A percentile compares a stretch with the other conserved stretches of the same genome.
Evolutionary conservation across 2,113 vertebrate genomes (phyloP).

Genomic region (Manacus vitellinus): DNA sequence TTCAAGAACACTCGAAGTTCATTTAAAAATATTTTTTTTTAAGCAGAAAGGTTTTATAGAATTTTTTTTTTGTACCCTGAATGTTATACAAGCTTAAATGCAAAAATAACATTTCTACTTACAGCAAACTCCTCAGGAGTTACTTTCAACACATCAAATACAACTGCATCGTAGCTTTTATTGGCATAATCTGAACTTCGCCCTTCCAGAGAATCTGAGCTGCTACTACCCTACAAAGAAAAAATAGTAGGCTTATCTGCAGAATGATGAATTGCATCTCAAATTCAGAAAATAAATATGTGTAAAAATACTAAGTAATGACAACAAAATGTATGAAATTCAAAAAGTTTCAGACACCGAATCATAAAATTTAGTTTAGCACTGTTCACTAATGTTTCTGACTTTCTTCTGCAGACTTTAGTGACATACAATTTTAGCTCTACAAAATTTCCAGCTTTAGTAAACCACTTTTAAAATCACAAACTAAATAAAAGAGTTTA

Average conservation of each 20-base stretch:
- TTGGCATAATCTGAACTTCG: constrained; percentile 87
- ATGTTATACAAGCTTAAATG: neutral
- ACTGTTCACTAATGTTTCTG: neutral
- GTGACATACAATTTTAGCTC: neutral
- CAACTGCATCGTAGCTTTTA: constrained; percentile 95
- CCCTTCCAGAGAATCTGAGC: constrained; percentile 93
- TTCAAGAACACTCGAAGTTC: neutral
- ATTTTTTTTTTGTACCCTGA: neutral
- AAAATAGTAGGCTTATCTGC: neutral
- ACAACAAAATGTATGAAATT: neutral
- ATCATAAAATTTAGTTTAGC: neutral
- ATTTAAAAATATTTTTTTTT: neutral
- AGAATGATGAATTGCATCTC: neutral
- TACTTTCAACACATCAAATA: constrained; percentile 96
- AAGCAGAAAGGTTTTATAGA: neutral
- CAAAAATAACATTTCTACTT: constrained; percentile 71
- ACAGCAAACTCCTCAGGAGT: constrained; percentile 96
- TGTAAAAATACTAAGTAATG: neutral
- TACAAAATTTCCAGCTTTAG: neutral
- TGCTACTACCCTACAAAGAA: constrained; percentile 88
- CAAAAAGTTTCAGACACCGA: neutral
- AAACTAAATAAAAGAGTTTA: neutral
- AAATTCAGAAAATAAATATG: neutral
- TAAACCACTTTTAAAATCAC: neutral
- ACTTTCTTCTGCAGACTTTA: neutral